Evolutionary conservation across 2,888 invertebrate species (phyloP), one percentile per base, ranked within the genome.

Genomic region (Drosophila quinaria): DNA sequence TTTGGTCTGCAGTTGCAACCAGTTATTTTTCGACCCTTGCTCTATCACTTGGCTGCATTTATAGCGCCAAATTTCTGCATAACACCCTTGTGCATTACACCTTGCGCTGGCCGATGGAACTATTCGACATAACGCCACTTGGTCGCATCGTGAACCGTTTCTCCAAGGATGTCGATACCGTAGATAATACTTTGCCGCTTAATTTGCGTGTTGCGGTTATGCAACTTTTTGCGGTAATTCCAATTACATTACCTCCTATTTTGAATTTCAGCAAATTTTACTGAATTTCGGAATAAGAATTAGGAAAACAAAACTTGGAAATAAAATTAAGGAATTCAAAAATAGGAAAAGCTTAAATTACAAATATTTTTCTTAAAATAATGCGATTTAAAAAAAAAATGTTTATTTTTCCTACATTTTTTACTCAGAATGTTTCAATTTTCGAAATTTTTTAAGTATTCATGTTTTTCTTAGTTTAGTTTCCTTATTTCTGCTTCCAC

Each of bases 111-210:
- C 96, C 96, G 58, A 94, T 96, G 94, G 94, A 95, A 90, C 95
- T 96, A 93, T 96, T 96, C 93, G 97, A 97, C 92, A 95, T 95
- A 81, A 97, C 96, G 58, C 97, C 97, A 31, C 86, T 94, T 78
- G 97, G 97, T 90, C 94, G 97, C 81, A 94, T 97, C 87, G 94
- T 97, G 29, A 95, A 95, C 91, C 94, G 95, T 74, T 95, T 95
- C 90, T 94, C 95, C 77, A 94, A 94, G 87, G 95, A 95, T 90
- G 92, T 95, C 80, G 94, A 95, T 88, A 92, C 93, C 51, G 88
- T 94, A 90, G 95, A 95, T 91, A 94, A 92, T 83, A 91, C 92
- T 47, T 91, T 95, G 80, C 94, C 95, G 61, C 74, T 86, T 29
- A 90, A 91, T 64, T 79, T 93, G 58, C 90, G 92, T 59, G 86